Evolutionary conservation across 2,888 invertebrate genomes (phyloP).

Genomic region (Maniola hyperantus): DNA sequence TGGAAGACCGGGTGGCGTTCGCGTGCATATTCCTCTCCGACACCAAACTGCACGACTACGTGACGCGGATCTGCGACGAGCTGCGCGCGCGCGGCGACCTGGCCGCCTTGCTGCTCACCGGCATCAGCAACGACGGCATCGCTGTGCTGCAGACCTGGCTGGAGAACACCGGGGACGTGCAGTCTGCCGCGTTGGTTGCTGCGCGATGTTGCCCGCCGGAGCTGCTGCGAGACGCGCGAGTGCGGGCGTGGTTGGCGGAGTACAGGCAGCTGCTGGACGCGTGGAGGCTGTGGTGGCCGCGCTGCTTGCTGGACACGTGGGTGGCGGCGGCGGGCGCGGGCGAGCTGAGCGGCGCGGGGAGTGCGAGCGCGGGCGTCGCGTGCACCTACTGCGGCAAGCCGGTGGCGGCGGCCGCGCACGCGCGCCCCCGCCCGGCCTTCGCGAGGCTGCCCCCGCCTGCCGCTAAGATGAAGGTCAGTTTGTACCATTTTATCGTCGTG

Average conservation of each 20-base stretch:
- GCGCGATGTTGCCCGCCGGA: conserved; percentile 90
- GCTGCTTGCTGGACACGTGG: conserved; percentile 94
- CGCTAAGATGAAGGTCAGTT: conserved; percentile 86
- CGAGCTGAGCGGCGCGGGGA: conserved; percentile 69
- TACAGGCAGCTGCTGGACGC: conserved; percentile 92
- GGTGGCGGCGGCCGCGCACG: conserved; percentile 89
- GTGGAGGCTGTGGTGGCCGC: conserved; percentile 95
- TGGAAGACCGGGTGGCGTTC: conserved; percentile 95
- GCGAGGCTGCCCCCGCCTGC: conserved; percentile 85
- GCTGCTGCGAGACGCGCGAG: conserved; percentile 85
- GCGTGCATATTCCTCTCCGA: conserved; percentile 94
- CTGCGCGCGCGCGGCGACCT: conserved; percentile 90
- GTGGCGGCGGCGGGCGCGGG: conserved; percentile 71
- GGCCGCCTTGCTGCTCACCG: conserved; percentile 92
- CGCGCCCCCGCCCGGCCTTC: conserved; percentile 80
- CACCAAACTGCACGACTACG: conserved; percentile 88
- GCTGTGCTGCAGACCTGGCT: conserved; percentile 93
- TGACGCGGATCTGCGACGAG: conserved; percentile 86
- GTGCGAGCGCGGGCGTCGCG: conserved; percentile 83
- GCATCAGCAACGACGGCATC: conserved; percentile 83
- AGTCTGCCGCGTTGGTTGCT: conserved; percentile 92
- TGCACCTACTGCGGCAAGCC: conserved; percentile 98
- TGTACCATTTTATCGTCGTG: too few species aligned
- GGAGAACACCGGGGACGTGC: conserved; percentile 94
- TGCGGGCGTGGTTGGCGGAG: conserved; percentile 88